phyloP scores from a whole-genome alignment of 2,113 vertebrate genomes.

The Papio anubis region DNA sequence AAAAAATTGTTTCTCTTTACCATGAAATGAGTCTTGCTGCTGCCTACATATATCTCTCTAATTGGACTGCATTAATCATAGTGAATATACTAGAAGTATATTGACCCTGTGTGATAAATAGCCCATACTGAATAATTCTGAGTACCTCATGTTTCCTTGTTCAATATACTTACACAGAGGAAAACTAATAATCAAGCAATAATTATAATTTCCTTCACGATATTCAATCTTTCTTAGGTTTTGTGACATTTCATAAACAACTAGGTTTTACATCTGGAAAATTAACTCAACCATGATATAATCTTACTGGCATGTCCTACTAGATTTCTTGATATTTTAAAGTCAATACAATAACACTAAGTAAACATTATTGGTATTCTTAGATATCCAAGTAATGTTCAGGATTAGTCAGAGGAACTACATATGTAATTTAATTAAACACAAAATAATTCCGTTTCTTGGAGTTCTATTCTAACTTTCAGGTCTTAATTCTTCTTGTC shows the following conservation, averaged over 20 bases:
- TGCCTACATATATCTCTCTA: not conserved
- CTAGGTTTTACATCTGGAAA: not conserved
- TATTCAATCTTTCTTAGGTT: conserved; percentile 29
- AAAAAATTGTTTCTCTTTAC: not conserved
- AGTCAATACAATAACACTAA: not conserved
- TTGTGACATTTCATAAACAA: conserved; percentile 41
- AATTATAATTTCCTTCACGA: conserved; percentile 13
- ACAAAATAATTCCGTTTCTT: not conserved
- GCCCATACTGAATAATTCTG: not conserved
- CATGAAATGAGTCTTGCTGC: not conserved
- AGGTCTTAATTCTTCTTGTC: not conserved
- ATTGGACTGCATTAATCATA: not conserved
- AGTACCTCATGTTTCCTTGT: conserved; percentile 1
- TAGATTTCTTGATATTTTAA: not conserved
- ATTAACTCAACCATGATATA: not conserved
- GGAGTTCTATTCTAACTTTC: not conserved
- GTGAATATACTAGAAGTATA: not conserved
- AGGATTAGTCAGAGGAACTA: not conserved
- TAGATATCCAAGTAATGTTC: not conserved
- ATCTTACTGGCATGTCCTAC: not conserved
- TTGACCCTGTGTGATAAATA: not conserved
- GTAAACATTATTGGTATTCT: not conserved
- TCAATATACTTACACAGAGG: not conserved
- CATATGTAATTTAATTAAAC: not conserved
- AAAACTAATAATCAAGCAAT: conserved; percentile 22